Evolutionary conservation across 2,888 invertebrate genomes (phyloP), one percentile per base, ranked within the genome.

Genomic region (Melikaiella ostensackeni): DNA sequence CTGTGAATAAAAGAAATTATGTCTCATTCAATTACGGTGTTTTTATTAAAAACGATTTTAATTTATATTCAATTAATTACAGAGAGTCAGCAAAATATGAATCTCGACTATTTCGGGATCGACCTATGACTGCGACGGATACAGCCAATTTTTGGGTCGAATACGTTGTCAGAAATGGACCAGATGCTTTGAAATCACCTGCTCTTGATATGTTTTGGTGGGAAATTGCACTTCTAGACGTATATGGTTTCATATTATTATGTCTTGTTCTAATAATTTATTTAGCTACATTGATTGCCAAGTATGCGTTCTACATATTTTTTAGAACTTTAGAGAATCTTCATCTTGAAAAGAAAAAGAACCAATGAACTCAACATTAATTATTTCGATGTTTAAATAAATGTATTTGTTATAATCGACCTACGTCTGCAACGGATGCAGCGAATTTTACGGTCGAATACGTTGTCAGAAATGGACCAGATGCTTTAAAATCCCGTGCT

Each of bases 61-160:
- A 30, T 30, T 30, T 4, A 30, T 30, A 3, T 11, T 5, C 7
- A 42, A 42, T 8, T 42, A 66, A 62, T 79, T 79, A 19, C 30
- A 86, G 85, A 64, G 30, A 82, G 63, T 74, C 79, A 0, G 82
- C 76, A 3, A 75, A 73, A 27, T 61, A 21, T 8, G 64, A 50
- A 57, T 82, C 86, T 2, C 27, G n/a, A 27, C n/a, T 81, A 24
- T 89, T 89, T 63, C 77, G 79, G 35, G 89, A 89, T 77, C 84
- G 87, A 64, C 89, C 88, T 0, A 76, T 86, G 66, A 86, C 70
- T 13, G 73, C 87, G 1, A 76, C 84, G 79, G 85, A 87, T 5
- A 85, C 82, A 0, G 86, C 87, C 0, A 81, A 81, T 46, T 89
- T 82, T 76, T 89, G 88, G 89, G 81, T 88, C 27, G 89, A 89